Conservation (phyloP, 2,888 invertebrate species). For the Creontiades dilutus region DNA sequence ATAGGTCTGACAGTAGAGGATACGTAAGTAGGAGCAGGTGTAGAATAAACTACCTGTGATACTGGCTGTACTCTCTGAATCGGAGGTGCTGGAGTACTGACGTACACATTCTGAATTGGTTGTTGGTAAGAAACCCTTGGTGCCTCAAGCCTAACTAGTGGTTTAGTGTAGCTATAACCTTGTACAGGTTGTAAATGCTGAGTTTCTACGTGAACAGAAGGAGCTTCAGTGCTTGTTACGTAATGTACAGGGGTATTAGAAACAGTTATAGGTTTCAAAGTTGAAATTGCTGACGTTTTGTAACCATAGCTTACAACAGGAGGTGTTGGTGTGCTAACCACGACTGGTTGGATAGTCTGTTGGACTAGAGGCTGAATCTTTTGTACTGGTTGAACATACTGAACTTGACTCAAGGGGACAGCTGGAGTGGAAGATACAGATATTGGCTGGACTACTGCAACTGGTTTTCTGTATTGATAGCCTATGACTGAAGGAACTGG, state of each 20-base stretch:
- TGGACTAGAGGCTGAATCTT: conserved; percentile 72
- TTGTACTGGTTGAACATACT: conserved; percentile 69
- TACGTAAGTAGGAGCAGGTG: conserved; percentile 72
- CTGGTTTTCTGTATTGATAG: conserved; percentile 60
- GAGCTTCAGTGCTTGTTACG: conserved; percentile 61
- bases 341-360: conserved; percentile 72
- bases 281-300: conserved; percentile 60
- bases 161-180: conserved; percentile 64
- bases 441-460: conserved; percentile 46
- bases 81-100: conserved; percentile 73
- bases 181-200: conserved; percentile 71
- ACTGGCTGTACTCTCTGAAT: conserved; percentile 54
- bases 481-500: conserved; percentile 69
- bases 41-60: conserved; percentile 65
- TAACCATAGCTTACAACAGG: conserved; percentile 72
- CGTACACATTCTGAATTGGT: conserved; percentile 26
- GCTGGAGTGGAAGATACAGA: conserved; percentile 69
- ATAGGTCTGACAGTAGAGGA: conserved; percentile 65
- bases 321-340: conserved; percentile 69
- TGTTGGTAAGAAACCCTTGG: conserved; percentile 40
- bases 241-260: conserved; percentile 72
- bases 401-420: conserved; percentile 75
- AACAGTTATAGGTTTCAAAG: conserved; percentile 63
- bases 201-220: conserved; percentile 53
- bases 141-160: conserved; percentile 31